Evolutionary conservation across 2,888 invertebrate genomes (phyloP).

Genomic region (Callyntrura sp.): DNA sequence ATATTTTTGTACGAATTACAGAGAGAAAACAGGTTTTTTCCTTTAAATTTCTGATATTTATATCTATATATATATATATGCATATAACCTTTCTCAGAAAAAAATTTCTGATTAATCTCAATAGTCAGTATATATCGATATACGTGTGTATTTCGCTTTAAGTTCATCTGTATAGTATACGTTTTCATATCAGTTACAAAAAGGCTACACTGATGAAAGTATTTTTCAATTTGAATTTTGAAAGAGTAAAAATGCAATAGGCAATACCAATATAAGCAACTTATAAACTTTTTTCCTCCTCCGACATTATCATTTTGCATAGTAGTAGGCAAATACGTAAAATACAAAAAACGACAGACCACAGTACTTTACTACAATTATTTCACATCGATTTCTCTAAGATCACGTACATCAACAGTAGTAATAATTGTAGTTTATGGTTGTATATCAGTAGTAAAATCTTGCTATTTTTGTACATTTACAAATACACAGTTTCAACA

Average conservation of each 20-base stretch:
- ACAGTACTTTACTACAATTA: too few species aligned
- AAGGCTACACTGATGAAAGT: constrained; percentile 40
- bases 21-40: too few species aligned
- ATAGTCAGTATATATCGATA: too few species aligned
- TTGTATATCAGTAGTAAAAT: not conserved
- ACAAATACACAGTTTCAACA: constrained; percentile 53
- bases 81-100: too few species aligned
- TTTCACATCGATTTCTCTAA: not conserved
- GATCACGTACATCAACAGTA: not conserved
- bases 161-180: too few species aligned
- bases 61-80: too few species aligned
- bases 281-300: not conserved
- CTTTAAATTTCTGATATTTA: too few species aligned
- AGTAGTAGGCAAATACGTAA: not conserved
- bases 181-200: not conserved
- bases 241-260: too few species aligned
- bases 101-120: too few species aligned
- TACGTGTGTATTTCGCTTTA: too few species aligned
- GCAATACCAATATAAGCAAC: not conserved
- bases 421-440: not conserved
- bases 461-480: constrained; percentile 29
- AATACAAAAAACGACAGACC: too few species aligned
- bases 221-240: not conserved
- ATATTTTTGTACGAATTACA: too few species aligned
- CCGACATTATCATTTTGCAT: not conserved